A percentile compares a stretch with the other conserved stretches of the same genome.
phyloP scores from a whole-genome alignment of 1,140 invertebrate genomes.

The Nymphalis io region DNA sequence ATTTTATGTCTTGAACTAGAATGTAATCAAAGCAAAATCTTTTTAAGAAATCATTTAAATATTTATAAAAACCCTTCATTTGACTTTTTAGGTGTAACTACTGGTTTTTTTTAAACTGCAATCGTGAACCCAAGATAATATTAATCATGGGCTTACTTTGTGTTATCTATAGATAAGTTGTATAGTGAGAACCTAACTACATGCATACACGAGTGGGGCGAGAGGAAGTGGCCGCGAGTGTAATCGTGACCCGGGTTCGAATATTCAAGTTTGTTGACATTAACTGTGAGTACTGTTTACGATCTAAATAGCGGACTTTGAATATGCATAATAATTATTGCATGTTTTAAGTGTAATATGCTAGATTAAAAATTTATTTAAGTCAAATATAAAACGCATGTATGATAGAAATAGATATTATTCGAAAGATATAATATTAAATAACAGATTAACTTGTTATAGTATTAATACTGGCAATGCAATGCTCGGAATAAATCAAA shows the following conservation, averaged over 20 bases:
- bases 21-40: background rate
- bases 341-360: too few relatives aligned
- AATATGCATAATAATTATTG: background rate
- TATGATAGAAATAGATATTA: too few relatives aligned
- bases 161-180: background rate
- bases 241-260: constrained; percentile 31
- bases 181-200: background rate
- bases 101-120: too few relatives aligned
- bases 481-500: background rate
- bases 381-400: too few relatives aligned
- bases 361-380: too few relatives aligned
- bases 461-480: background rate
- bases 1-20: too few relatives aligned
- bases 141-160: background rate
- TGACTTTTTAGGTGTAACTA: too few relatives aligned
- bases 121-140: background rate
- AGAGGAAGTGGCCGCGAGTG: constrained; percentile 26
- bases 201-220: constrained; percentile 8
- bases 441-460: background rate
- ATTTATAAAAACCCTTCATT: too few relatives aligned
- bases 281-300: constrained; percentile 10
- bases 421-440: too few relatives aligned
- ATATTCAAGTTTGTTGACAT: constrained; percentile 34
- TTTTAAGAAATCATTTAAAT: too few relatives aligned
- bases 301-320: constrained; percentile 1